phyloP scores from a whole-genome alignment of 2,888 invertebrate genomes.

The Ochropacha duplaris region DNA sequence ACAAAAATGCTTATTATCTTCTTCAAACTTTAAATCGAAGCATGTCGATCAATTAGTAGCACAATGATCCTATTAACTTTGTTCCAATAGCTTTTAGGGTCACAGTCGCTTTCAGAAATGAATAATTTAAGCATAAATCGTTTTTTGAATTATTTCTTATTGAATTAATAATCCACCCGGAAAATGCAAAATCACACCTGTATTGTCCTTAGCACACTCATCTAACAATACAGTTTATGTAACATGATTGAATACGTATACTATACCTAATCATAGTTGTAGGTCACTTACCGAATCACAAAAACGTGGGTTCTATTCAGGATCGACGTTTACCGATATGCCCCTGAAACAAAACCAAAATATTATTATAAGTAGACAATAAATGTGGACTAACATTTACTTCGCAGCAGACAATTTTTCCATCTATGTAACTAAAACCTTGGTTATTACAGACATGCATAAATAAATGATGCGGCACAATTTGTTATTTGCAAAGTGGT shows the following conservation, averaged over 20 bases:
- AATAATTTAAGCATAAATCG: too few species aligned
- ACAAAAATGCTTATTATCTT: conserved; percentile 1
- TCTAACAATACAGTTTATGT: too few species aligned
- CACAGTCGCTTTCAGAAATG: not conserved
- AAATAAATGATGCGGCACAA: conserved; percentile 35
- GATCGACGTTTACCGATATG: conserved; percentile 6
- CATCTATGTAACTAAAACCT: conserved; percentile 40
- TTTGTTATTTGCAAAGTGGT: conserved; percentile 36
- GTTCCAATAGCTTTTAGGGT: conserved; percentile 5
- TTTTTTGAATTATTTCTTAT: too few species aligned
- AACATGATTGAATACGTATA: too few species aligned
- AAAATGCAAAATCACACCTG: too few species aligned
- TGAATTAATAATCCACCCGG: too few species aligned
- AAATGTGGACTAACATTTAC: conserved; percentile 16
- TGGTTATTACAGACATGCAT: conserved; percentile 39
- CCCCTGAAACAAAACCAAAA: conserved; percentile 25
- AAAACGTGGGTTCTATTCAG: conserved; percentile 2
- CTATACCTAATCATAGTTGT: not conserved
- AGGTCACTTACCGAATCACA: conserved; percentile 8
- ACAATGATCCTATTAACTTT: conserved; percentile 1
- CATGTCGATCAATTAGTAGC: conserved; percentile 2
- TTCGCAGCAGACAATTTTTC: conserved; percentile 26
- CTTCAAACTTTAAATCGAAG: conserved; percentile 1
- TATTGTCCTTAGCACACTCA: not conserved
- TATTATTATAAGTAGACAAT: conserved; percentile 15